These are phyloP conservation scores for Cantharis rufa DNA, from an alignment of 2,888 invertebrate species.

Conservation along the genomic window DNA sequence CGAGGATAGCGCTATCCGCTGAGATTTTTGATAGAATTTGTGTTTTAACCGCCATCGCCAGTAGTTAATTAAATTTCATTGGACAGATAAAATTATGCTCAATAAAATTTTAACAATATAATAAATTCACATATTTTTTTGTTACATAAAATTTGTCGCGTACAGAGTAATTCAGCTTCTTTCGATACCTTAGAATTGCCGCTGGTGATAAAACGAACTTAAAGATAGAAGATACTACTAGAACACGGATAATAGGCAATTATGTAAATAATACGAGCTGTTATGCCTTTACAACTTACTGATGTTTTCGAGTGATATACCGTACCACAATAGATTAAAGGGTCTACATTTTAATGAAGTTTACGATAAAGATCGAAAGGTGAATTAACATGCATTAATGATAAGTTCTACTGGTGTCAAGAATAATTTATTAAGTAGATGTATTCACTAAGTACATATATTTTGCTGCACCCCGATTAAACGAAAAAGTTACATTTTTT, in stretches of 20 bases:
- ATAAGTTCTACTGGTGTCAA: not conserved
- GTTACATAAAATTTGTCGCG: not conserved
- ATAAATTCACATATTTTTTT: no score
- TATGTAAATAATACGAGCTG: slow-evolving; percentile 18
- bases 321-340: not conserved
- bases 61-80: no score
- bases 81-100: no score
- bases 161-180: not conserved
- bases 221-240: slow-evolving; percentile 15
- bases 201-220: slow-evolving; percentile 6
- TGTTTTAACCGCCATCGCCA: no score
- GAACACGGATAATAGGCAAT: slow-evolving; percentile 20
- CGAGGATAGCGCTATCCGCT: no score
- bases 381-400: not conserved
- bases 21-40: no score
- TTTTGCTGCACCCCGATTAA: not conserved
- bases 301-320: slow-evolving; percentile 16
- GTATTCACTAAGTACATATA: not conserved
- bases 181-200: not conserved
- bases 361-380: slow-evolving; percentile 1
- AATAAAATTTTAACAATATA: no score
- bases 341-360: slow-evolving; percentile 1
- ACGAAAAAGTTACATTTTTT: not conserved
- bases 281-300: slow-evolving; percentile 23
- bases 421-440: not conserved